These are phyloP conservation scores for Eospalax fontanierii DNA, from an alignment of 2,797 vertebrate genomes.

Conservation along the genomic window DNA sequence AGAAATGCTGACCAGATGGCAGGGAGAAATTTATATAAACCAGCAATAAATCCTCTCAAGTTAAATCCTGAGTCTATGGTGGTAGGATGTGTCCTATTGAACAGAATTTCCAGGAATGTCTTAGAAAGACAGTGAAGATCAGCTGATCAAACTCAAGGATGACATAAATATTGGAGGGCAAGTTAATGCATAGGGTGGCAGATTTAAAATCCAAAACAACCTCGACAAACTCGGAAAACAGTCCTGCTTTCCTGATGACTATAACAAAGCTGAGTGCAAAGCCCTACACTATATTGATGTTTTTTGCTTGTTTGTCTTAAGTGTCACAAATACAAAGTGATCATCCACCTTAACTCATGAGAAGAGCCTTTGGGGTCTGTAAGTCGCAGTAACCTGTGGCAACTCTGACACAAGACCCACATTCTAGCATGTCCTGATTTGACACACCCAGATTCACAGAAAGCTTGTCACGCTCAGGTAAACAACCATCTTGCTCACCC, in stretches of 20 bases:
- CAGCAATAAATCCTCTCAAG: constrained; percentile 20
- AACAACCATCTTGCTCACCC: constrained; percentile 3
- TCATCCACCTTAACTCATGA: background rate
- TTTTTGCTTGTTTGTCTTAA: constrained; percentile 4
- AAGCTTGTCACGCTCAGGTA: background rate
- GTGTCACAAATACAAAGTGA: background rate
- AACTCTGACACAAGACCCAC: background rate
- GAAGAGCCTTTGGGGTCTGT: background rate
- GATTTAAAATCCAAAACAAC: constrained; percentile 26
- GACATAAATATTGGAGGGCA: constrained; percentile 14
- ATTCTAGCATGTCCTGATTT: background rate
- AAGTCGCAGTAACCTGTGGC: background rate
- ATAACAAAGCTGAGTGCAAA: constrained; percentile 23
- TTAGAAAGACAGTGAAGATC: constrained; percentile 24
- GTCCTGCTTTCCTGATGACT: constrained; percentile 11
- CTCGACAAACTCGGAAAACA: background rate
- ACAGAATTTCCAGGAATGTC: constrained; percentile 34
- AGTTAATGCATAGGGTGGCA: background rate
- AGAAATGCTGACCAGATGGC: background rate
- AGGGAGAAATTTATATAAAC: background rate
- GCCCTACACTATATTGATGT: background rate
- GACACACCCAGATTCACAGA: constrained; percentile 8
- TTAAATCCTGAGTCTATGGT: background rate
- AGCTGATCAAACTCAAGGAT: constrained; percentile 43
- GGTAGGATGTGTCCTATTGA: background rate